phyloP scores from a whole-genome alignment of 2,888 invertebrate genomes.

The Agrilus mali region DNA sequence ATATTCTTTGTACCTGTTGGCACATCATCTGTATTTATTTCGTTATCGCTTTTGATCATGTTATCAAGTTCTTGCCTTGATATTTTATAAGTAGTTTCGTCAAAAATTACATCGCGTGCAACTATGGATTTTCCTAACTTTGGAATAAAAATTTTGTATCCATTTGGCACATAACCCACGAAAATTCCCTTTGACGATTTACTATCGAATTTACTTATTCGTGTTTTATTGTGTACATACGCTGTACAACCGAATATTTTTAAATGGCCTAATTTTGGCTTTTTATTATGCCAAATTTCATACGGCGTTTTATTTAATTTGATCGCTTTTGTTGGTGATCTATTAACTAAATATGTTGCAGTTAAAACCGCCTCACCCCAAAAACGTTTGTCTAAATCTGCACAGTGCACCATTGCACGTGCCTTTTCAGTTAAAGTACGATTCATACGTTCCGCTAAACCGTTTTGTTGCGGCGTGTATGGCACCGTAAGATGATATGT shows the following conservation, averaged over 20 bases:
- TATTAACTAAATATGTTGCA: slow-evolving; percentile 26
- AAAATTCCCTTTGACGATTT: no score
- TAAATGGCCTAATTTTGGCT: slow-evolving; percentile 21
- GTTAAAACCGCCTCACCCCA: slow-evolving; percentile 29
- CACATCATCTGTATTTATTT: background rate
- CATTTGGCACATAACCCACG: no score
- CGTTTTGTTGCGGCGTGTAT: slow-evolving; percentile 11
- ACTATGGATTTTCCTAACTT: no score
- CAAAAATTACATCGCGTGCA: no score
- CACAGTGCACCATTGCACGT: slow-evolving; percentile 19
- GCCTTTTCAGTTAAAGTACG: slow-evolving; percentile 6
- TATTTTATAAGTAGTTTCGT: no score
- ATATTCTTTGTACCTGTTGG: background rate
- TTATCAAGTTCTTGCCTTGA: slow-evolving; percentile 4
- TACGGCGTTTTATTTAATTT: slow-evolving; percentile 22
- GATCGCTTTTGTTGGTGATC: slow-evolving; percentile 22
- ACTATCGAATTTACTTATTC: no score
- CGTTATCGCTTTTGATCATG: background rate
- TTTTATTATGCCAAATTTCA: slow-evolving; percentile 27
- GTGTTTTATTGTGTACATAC: no score
- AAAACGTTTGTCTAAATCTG: slow-evolving; percentile 18
- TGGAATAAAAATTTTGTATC: no score
- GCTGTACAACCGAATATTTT: slow-evolving; percentile 25
- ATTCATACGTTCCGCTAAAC: slow-evolving; percentile 10
- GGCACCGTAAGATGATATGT: slow-evolving; percentile 21